These are phyloP conservation scores for Hafferia zeledoni DNA, from an alignment of 2,797 vertebrate species.

Conservation along the genomic window DNA sequence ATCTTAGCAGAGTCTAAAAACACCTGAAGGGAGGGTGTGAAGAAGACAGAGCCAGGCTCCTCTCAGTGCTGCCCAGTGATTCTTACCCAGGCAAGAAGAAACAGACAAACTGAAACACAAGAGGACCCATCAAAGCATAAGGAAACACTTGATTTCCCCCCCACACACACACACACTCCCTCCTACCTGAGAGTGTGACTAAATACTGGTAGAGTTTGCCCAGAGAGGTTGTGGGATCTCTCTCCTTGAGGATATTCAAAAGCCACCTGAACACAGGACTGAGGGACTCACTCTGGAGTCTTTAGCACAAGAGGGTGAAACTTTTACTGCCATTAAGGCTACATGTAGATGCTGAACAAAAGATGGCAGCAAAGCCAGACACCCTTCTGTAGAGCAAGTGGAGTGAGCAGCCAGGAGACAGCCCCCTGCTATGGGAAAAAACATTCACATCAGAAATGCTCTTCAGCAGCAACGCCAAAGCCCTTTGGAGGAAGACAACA, in stretches of 20 bases:
- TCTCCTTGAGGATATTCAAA: not conserved
- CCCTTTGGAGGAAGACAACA: not conserved
- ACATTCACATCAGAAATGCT: not conserved
- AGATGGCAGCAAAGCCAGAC: not conserved
- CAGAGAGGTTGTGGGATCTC: not conserved
- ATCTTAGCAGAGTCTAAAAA: not conserved
- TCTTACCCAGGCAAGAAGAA: not conserved
- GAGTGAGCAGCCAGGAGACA: not conserved
- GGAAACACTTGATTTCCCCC: not conserved
- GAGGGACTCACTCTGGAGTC: not conserved
- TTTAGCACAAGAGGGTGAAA: not conserved
- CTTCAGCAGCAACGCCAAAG: not conserved
- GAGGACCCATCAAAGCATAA: not conserved
- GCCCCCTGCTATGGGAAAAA: not conserved
- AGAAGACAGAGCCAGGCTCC: not conserved
- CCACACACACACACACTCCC: too few relatives aligned
- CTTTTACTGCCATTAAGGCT: not conserved
- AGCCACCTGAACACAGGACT: not conserved
- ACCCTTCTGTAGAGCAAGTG: not conserved
- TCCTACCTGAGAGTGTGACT: not conserved
- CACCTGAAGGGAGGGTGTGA: not conserved
- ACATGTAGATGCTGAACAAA: not conserved
- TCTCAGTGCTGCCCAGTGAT: not conserved
- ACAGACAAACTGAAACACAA: not conserved
- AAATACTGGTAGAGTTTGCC: not conserved